Conservation (phyloP, 2,888 invertebrate species). For the Chymomyza procnemis region DNA sequence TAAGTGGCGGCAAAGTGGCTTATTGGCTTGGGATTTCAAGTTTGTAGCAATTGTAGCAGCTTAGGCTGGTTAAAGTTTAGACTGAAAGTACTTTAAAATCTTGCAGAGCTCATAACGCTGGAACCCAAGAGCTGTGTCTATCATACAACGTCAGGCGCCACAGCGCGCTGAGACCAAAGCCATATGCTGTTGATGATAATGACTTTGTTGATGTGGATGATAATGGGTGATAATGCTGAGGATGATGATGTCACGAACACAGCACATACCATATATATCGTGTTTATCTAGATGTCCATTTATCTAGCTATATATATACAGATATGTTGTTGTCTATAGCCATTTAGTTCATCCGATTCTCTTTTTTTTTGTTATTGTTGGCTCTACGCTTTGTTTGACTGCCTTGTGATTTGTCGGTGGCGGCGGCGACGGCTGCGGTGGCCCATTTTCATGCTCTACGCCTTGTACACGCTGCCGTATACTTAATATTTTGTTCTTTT, state of each 20-base stretch:
- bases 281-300: no score
- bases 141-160: slow-evolving; percentile 44
- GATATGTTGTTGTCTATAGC: background rate
- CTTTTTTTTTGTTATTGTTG: slow-evolving; percentile 1
- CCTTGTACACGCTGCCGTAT: background rate
- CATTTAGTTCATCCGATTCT: background rate
- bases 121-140: slow-evolving; percentile 53
- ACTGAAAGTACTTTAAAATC: no score
- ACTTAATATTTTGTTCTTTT: background rate
- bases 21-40: no score
- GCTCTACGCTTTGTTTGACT: background rate
- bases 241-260: slow-evolving; percentile 22
- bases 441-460: background rate
- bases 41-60: no score
- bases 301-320: background rate
- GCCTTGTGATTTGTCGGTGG: slow-evolving; percentile 3
- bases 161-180: slow-evolving; percentile 27
- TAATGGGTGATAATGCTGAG: background rate
- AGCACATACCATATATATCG: no score
- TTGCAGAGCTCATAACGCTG: slow-evolving; percentile 50
- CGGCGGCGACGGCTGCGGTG: no score
- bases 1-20: no score
- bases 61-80: no score
- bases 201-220: background rate
- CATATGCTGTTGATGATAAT: background rate